These are phyloP conservation scores for Anastatus disparis DNA, from an alignment of 1,140 invertebrate species.

Conservation along the genomic window DNA sequence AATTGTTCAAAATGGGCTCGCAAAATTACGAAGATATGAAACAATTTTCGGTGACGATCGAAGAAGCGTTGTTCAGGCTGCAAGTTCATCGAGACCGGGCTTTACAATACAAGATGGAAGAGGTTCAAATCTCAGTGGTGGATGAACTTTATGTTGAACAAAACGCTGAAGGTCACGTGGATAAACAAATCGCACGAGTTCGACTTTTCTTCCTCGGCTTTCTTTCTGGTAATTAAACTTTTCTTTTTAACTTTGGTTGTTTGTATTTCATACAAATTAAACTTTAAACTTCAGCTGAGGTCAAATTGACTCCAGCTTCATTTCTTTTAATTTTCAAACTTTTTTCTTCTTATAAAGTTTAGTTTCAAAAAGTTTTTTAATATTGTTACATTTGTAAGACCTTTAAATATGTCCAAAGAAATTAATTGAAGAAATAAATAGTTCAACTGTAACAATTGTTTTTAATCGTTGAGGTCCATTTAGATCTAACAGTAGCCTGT, in stretches of 20 bases:
- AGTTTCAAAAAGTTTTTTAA: too few species aligned
- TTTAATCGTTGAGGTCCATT: too few species aligned
- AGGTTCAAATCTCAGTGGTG: slow-evolving; percentile 95
- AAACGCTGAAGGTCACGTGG: slow-evolving; percentile 84
- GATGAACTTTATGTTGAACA: slow-evolving; percentile 97
- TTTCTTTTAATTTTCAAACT: too few species aligned
- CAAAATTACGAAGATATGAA: slow-evolving; percentile 90
- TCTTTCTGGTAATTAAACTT: slow-evolving; percentile 75
- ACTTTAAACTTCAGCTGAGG: too few species aligned
- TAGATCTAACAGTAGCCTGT: too few species aligned
- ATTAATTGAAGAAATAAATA: too few species aligned
- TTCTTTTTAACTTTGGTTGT: neutral
- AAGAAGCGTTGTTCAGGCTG: slow-evolving; percentile 89
- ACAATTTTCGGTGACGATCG: slow-evolving; percentile 88
- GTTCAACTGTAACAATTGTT: too few species aligned
- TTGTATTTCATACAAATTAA: too few species aligned
- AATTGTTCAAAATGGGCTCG: slow-evolving; percentile 95
- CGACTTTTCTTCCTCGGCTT: slow-evolving; percentile 96
- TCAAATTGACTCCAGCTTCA: too few species aligned
- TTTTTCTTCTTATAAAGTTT: too few species aligned
- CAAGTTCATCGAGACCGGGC: slow-evolving; percentile 87
- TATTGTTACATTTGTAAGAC: too few species aligned
- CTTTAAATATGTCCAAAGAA: too few species aligned
- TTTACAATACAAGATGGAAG: slow-evolving; percentile 96
- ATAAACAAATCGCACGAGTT: slow-evolving; percentile 93